Base-by-base conservation (phyloP, 2,113 vertebrate species). In the Nanger granti region DNA sequence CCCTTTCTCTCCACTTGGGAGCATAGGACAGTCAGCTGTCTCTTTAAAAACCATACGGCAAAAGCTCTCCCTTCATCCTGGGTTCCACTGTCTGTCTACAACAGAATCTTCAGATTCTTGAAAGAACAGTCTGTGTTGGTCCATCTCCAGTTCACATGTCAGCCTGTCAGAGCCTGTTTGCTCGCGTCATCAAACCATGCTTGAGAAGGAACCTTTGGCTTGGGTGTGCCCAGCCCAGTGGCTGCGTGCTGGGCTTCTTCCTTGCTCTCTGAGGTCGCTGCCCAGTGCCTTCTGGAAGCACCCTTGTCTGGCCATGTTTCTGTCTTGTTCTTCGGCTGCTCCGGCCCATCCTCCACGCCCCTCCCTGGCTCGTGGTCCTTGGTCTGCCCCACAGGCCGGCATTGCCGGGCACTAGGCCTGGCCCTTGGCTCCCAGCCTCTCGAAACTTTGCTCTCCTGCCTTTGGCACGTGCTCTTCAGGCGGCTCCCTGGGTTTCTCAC, bases 281-380 rank as follows among this genome's bases (percentile, higher is more conserved):
- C 34, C 3, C 0, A 0, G 10, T 5, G 11, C 37, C 37, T 7
- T 8, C n/a, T 2, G 4, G 14, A 62, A 37, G 54, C 26, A 7
- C 18, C 47, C 66, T 41, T 44, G 34, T 47, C 52, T 34, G n/a
- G 28, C 3, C 14, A 3, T 12, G 26, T 52, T 55, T 52, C 20
- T 87, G 8, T 24, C 22, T 37, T 7, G 2, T 87, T 28, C 47
- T 47, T 14, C 2, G 12, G 41, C 55, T 52, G 59, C 57, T 54
- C 64, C 1, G 29, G n/a, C 49, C n/a, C 3, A 1, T 29, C 29
- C 37, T 41, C 5, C 7, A 2, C 0, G 17, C 24, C 8, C 3
- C 1, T 20, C 20, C 15, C 7, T 9, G 52, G 57, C 2, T 82
- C 2, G 0, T 17, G 62, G 79, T 52, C 66, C 34, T 37, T 29